phyloP scores from a whole-genome alignment of 2,113 vertebrate species.

The Steatornis caripensis region DNA sequence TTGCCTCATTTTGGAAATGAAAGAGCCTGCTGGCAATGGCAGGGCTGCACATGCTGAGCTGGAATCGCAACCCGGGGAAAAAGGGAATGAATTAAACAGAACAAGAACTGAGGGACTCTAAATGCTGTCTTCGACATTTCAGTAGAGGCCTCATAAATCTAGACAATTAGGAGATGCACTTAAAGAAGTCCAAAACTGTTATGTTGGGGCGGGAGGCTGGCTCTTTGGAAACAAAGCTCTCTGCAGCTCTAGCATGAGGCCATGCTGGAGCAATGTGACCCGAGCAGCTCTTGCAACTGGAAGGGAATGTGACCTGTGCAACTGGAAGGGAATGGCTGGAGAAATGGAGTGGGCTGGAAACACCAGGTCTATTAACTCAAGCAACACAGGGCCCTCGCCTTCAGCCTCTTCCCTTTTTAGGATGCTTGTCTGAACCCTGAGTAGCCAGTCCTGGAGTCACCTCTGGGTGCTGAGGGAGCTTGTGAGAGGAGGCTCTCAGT shows the following conservation, averaged over 20 bases:
- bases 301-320: background rate
- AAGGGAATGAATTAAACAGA: conserved; percentile 59
- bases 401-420: background rate
- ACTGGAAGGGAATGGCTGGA: background rate
- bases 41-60: conserved; percentile 46
- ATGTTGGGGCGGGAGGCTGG: background rate
- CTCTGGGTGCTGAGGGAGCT: background rate
- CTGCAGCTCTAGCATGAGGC: background rate
- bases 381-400: background rate
- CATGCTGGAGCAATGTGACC: background rate
- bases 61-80: conserved; percentile 14
- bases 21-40: conserved; percentile 51
- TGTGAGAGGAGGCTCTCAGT: background rate
- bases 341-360: background rate
- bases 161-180: conserved; percentile 45
- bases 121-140: conserved; percentile 57
- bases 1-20: conserved; percentile 54
- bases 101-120: conserved; percentile 57
- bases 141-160: conserved; percentile 58
- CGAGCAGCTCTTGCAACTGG: background rate
- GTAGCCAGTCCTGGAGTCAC: background rate
- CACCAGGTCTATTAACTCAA: background rate
- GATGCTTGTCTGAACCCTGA: background rate
- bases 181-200: background rate
- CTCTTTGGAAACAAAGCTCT: background rate